phyloP scores from a whole-genome alignment of 1,140 invertebrate genomes.

The Sarcophaga peregrina region DNA sequence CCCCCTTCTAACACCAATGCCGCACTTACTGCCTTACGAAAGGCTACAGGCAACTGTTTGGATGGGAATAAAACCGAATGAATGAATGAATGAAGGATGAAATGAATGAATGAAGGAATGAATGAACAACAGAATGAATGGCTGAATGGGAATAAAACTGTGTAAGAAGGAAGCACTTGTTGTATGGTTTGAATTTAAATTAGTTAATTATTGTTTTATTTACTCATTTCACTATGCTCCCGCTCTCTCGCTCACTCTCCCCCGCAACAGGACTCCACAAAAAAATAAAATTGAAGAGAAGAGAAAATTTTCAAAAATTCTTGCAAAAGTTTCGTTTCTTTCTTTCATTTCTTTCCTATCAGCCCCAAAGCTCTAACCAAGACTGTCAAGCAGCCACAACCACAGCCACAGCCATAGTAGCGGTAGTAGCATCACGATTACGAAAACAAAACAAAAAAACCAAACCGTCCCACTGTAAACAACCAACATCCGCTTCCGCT shows the following conservation, averaged over 20 bases:
- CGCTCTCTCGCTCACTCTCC: neutral
- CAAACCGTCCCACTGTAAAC: neutral
- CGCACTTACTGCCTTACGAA: neutral
- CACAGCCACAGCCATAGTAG: neutral
- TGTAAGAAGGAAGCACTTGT: constrained; percentile 28
- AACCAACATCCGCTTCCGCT: constrained; percentile 36
- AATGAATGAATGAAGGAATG: too few relatives aligned
- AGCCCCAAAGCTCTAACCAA: neutral
- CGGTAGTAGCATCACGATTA: constrained; percentile 28
- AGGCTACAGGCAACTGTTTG: neutral
- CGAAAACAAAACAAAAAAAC: neutral
- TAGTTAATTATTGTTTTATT: constrained; percentile 41
- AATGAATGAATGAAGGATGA: too few relatives aligned
- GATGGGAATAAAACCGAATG: neutral
- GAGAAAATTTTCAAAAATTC: neutral
- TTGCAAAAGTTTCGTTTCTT: neutral
- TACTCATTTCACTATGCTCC: constrained; percentile 4
- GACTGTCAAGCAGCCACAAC: neutral
- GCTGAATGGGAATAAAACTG: neutral
- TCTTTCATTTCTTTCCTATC: neutral
- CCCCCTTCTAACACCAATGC: neutral
- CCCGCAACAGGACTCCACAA: neutral
- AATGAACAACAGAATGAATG: neutral
- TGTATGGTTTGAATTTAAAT: constrained; percentile 40
- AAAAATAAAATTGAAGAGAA: neutral